Percentiles rank a stretch among this genome's conserved stretches.
Conservation (phyloP, 1,140 invertebrate genomes). For the Brachystomella parvula region DNA sequence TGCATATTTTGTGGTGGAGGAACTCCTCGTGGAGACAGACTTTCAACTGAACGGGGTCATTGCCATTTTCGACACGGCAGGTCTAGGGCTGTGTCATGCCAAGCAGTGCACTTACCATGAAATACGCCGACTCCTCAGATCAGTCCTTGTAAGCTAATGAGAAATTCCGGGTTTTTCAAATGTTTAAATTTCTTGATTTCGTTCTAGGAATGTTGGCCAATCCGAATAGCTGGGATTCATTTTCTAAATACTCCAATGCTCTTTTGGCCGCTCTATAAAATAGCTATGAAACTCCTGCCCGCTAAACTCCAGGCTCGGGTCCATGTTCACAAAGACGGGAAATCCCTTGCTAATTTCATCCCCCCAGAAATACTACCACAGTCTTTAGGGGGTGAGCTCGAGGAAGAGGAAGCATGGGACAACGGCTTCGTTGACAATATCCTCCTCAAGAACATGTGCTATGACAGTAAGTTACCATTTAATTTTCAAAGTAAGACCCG, state of each 20-base stretch:
- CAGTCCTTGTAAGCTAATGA: not conserved
- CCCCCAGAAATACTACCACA: not conserved
- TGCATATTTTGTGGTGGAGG: not conserved
- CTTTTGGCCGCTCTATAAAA: not conserved
- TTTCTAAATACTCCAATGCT: not conserved
- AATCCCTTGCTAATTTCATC: not conserved
- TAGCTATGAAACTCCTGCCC: not conserved
- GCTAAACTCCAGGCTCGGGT: not conserved
- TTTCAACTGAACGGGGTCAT: not conserved
- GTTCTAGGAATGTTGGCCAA: not conserved
- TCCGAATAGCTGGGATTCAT: not conserved
- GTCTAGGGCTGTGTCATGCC: not conserved
- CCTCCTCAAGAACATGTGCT: not conserved
- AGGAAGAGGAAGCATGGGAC: not conserved
- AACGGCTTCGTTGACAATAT: not conserved
- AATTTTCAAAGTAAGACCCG: not conserved
- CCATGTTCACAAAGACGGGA: not conserved
- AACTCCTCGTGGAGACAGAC: not conserved
- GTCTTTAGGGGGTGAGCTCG: not conserved
- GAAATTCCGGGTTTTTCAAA: not conserved
- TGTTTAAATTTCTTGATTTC: not conserved
- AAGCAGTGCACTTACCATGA: not conserved
- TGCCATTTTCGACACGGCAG: not conserved
- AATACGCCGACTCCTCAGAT: not conserved
- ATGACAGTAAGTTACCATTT: not conserved